Evolutionary conservation across 2,113 vertebrate genomes (phyloP), one percentile per base, ranked within the genome.

Genomic region (Deroptyus accipitrinus): DNA sequence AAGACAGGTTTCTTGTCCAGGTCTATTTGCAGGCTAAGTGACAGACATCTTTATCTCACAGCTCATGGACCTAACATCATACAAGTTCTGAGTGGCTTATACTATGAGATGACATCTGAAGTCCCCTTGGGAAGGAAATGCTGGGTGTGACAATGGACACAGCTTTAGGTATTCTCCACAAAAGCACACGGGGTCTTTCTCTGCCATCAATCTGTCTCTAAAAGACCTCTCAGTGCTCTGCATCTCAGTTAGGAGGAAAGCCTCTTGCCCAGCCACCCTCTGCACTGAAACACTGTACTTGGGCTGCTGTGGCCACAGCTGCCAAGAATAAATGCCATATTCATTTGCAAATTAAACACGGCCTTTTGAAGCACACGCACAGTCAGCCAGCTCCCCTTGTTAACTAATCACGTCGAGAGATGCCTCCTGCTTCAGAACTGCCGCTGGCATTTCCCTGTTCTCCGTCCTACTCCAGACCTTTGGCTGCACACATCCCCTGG

Each of bases 311-410:
- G 0, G 62, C 78, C 62, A 41, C 46, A 86, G 31, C 61, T 72
- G 85, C 35, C 51, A 72, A 7, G 30, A 70, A 86, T 33, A 75
- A 94, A 90, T 41, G 59, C 35, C 59, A 23, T 15, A 69, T 62
- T 88, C 80, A 62, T 41, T 83, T 75, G 54, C 55, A 81, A 88
- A 92, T 70, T 73, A 92, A 91, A 82, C 37, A 41, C 1, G 10
- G 51, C 57, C 55, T 76, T 84, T 57, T 0, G 1, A 66, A 80
- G 52, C 1, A 0, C 0, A 0, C 6, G 46, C 39, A 59, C 14
- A 16, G 57, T 24, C 57, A 59, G 72, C 31, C 76, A 79, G 42
- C 42, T 75, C 48, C 15, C 14, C 54, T 77, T 74, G 64, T 55
- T 67, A 67, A 7, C 44, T 39, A 13, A 48, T 39, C 51, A 3